These are phyloP conservation scores for Sorex maritimensis DNA, from an alignment of 2,797 vertebrate species.

Conservation along the genomic window DNA sequence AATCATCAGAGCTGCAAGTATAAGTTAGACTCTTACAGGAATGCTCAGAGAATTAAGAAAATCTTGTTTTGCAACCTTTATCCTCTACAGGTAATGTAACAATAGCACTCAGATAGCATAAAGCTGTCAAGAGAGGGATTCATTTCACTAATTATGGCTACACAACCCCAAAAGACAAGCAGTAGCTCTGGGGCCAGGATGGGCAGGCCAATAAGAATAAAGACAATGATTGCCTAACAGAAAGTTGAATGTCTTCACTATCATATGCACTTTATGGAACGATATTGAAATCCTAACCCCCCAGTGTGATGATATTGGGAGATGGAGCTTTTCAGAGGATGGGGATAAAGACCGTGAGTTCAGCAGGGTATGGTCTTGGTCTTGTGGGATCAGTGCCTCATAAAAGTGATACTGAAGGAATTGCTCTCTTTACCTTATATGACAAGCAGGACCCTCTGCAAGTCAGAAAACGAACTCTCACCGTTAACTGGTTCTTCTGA, in stretches of 20 bases:
- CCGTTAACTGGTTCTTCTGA: not conserved
- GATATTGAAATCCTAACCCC: not conserved
- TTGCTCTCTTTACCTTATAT: not conserved
- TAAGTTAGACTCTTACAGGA: not conserved
- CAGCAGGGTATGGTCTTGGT: not conserved
- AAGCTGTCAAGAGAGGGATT: not conserved
- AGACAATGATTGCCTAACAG: not conserved
- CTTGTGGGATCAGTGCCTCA: not conserved
- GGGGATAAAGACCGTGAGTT: too few relatives aligned
- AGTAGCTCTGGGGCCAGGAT: not conserved
- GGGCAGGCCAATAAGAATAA: not conserved
- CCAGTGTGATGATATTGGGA: too few relatives aligned
- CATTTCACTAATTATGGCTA: slow-evolving; percentile 14
- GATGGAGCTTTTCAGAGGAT: too few relatives aligned
- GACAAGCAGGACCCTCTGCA: not conserved
- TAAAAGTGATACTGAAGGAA: not conserved
- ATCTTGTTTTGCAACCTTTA: not conserved
- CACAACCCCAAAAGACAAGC: not conserved
- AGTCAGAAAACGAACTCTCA: not conserved
- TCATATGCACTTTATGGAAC: not conserved
- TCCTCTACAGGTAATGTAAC: not conserved
- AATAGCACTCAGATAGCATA: not conserved
- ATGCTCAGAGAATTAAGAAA: not conserved
- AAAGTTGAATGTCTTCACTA: not conserved
- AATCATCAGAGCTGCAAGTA: not conserved